These are phyloP conservation scores for Drosophila pseudotalamancana DNA, from an alignment of 2,888 invertebrate genomes.

Conservation along the genomic window DNA sequence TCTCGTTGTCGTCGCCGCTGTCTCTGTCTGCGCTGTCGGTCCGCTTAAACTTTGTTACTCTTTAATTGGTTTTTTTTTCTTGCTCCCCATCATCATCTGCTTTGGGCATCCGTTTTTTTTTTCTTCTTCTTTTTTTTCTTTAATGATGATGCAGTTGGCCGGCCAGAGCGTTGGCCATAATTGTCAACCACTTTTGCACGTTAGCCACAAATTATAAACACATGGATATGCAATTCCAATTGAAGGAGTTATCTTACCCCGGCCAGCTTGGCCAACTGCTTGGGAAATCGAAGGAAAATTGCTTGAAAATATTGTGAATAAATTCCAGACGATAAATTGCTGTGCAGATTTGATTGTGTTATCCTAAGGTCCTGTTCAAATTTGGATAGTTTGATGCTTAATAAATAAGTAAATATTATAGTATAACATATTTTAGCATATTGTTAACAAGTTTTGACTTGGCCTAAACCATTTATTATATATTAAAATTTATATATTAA, in stretches of 20 bases:
- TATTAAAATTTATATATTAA: too few species aligned
- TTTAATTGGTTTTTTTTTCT: conserved; percentile 75
- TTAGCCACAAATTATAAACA: conserved; percentile 74
- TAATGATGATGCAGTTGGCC: conserved; percentile 64
- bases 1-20: conserved; percentile 48
- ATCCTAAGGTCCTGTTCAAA: too few species aligned
- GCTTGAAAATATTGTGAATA: background rate
- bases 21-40: conserved; percentile 40
- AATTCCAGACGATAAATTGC: too few species aligned
- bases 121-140: conserved; percentile 2
- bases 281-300: conserved; percentile 7
- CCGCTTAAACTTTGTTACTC: conserved; percentile 76
- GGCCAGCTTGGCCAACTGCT: background rate
- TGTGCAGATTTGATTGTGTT: too few species aligned
- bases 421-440: too few species aligned
- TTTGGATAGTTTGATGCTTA: too few species aligned
- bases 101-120: conserved; percentile 64
- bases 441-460: too few species aligned
- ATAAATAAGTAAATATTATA: too few species aligned
- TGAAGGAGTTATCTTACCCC: conserved; percentile 11
- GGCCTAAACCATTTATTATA: too few species aligned
- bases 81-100: conserved; percentile 65
- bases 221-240: conserved; percentile 48
- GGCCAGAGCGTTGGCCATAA: conserved; percentile 65
- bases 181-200: conserved; percentile 74